Evolutionary conservation across 2,888 invertebrate species (phyloP).

Genomic region (Acanthosoma haemorrhoidale): DNA sequence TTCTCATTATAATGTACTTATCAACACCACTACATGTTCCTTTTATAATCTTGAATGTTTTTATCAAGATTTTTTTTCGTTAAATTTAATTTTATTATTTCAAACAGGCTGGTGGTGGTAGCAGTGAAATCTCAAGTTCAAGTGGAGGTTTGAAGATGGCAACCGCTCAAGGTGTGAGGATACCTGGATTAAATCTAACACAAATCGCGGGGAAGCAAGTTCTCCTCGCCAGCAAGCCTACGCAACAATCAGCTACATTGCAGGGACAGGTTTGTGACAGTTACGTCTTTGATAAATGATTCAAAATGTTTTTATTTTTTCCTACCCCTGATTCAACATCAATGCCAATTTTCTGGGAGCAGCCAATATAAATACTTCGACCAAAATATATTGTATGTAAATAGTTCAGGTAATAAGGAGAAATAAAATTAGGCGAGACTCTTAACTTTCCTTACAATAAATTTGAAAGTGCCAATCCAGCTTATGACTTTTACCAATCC

Average conservation of each 20-base stretch:
- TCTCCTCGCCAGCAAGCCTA: slow-evolving; percentile 50
- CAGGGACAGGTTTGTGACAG: slow-evolving; percentile 33
- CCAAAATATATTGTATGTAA: too few relatives aligned
- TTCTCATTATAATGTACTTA: background rate
- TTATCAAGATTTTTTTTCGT: background rate
- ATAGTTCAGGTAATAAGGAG: too few relatives aligned
- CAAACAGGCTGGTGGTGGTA: slow-evolving; percentile 17
- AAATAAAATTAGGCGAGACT: too few relatives aligned
- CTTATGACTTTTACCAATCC: too few relatives aligned
- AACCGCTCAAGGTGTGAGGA: slow-evolving; percentile 45
- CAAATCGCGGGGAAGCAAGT: slow-evolving; percentile 56
- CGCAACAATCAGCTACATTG: slow-evolving; percentile 29
- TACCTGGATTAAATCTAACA: slow-evolving; percentile 53
- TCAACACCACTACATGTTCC: background rate
- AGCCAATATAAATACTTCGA: too few relatives aligned
- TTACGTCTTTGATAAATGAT: too few relatives aligned
- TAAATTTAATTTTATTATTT: background rate
- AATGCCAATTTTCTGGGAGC: too few relatives aligned
- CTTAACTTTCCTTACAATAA: too few relatives aligned
- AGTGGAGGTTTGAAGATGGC: slow-evolving; percentile 23
- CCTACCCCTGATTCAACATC: too few relatives aligned
- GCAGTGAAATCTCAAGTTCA: slow-evolving; percentile 4
- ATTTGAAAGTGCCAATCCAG: too few relatives aligned
- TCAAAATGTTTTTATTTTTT: too few relatives aligned
- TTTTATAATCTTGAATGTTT: background rate